phyloP scores from a whole-genome alignment of 2,888 invertebrate genomes.

The Diogma glabrata region DNA sequence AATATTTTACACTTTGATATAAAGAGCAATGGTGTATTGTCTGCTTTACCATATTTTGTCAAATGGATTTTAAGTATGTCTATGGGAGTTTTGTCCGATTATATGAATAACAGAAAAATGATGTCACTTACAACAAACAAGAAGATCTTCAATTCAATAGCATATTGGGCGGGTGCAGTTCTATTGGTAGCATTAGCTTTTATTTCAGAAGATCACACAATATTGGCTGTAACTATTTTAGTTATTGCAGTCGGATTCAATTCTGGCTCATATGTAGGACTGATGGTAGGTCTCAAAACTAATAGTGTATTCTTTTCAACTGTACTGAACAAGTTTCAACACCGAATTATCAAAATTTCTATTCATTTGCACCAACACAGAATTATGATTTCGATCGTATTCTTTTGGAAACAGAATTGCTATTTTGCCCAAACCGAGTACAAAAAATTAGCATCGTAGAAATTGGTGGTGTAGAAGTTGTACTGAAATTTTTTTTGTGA shows the following conservation, averaged over 20 bases:
- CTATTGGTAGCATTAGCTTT: constrained; percentile 43
- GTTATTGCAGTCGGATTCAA: constrained; percentile 49
- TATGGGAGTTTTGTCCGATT: constrained; percentile 40
- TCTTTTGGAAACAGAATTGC: too few species aligned
- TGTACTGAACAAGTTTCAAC: too few species aligned
- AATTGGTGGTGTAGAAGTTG: too few species aligned
- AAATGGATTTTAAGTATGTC: constrained; percentile 42
- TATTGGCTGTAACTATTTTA: constrained; percentile 40
- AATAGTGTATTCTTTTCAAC: not conserved
- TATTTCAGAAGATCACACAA: constrained; percentile 34
- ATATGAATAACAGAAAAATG: constrained; percentile 33
- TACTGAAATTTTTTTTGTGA: too few species aligned
- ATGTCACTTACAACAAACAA: constrained; percentile 33
- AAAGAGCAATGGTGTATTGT: constrained; percentile 45
- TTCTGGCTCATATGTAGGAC: constrained; percentile 48
- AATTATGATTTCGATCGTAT: too few species aligned
- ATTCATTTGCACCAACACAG: too few species aligned
- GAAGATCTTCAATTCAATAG: constrained; percentile 33
- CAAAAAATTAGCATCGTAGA: too few species aligned
- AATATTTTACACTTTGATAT: constrained; percentile 58
- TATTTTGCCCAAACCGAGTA: too few species aligned
- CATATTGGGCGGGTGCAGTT: constrained; percentile 42
- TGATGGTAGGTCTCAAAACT: constrained; percentile 35
- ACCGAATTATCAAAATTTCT: too few species aligned
- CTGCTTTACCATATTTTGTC: constrained; percentile 43